Conservation (phyloP, 1,140 invertebrate genomes). For the Bombus waltoni region DNA sequence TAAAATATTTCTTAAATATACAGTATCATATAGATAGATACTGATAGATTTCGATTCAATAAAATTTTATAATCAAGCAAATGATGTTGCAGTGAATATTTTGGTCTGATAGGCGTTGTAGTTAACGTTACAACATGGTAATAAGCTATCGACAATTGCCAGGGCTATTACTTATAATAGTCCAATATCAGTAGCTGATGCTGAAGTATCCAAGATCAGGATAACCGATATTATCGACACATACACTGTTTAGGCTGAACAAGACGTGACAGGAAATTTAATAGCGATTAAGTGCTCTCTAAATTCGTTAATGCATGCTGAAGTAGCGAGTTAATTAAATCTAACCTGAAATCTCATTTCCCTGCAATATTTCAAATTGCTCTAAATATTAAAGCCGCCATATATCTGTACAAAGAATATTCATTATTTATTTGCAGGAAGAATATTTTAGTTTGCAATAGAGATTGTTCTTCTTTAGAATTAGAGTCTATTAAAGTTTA, state of each 20-base stretch:
- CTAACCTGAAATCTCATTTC: background rate
- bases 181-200: constrained; percentile 30
- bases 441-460: background rate
- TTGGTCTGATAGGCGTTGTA: background rate
- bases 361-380: constrained; percentile 2
- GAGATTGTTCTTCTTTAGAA: too few relatives aligned
- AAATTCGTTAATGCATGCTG: constrained; percentile 46
- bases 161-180: constrained; percentile 21
- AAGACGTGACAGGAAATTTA: constrained; percentile 51
- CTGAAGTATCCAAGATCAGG: constrained; percentile 26
- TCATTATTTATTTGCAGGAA: background rate
- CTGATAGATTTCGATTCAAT: background rate
- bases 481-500: background rate
- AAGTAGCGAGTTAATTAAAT: constrained; percentile 41
- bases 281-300: constrained; percentile 44
- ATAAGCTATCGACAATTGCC: constrained; percentile 22
- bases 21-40: background rate
- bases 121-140: constrained; percentile 12
- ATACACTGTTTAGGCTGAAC: constrained; percentile 16
- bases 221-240: constrained; percentile 45
- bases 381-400: background rate
- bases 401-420: background rate
- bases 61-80: background rate
- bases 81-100: background rate
- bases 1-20: background rate